Evolutionary conservation across 1,140 invertebrate genomes (phyloP).

Genomic region (Antheraea mylitta): DNA sequence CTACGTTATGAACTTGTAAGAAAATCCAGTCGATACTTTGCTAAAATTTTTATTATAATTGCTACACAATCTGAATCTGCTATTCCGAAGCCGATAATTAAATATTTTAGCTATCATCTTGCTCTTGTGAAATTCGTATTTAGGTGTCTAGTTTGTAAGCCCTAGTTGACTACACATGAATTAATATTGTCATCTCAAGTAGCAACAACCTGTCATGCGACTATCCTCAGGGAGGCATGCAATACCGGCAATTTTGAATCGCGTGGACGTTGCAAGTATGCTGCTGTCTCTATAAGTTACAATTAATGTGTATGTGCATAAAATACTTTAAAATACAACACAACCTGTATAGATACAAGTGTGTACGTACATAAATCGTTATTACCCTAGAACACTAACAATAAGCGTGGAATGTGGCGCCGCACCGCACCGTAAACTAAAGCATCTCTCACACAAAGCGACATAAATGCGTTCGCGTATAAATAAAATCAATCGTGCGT

Average conservation of each 20-base stretch:
- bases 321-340: background rate
- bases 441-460: conserved; percentile 49
- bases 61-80: too few species aligned
- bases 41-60: too few species aligned
- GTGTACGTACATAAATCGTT: conserved; percentile 21
- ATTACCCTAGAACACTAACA: conserved; percentile 12
- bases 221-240: too few species aligned
- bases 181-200: too few species aligned
- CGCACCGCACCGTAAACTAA: conserved; percentile 30
- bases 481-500: conserved; percentile 62
- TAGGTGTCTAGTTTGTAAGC: too few species aligned
- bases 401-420: conserved; percentile 12
- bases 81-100: too few species aligned
- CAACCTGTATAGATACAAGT: conserved; percentile 13
- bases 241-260: background rate
- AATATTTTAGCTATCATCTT: too few species aligned
- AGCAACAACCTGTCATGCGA: too few species aligned
- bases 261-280: background rate
- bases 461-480: conserved; percentile 61
- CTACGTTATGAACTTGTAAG: too few species aligned
- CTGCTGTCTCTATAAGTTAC: background rate
- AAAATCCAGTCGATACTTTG: too few species aligned
- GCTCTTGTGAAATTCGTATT: too few species aligned
- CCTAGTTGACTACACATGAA: too few species aligned
- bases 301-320: background rate